Percentiles rank a stretch among this genome's conserved stretches.
phyloP scores from a whole-genome alignment of 64 coral and sea anemone genomes.

The Orbicella faveolata region DNA sequence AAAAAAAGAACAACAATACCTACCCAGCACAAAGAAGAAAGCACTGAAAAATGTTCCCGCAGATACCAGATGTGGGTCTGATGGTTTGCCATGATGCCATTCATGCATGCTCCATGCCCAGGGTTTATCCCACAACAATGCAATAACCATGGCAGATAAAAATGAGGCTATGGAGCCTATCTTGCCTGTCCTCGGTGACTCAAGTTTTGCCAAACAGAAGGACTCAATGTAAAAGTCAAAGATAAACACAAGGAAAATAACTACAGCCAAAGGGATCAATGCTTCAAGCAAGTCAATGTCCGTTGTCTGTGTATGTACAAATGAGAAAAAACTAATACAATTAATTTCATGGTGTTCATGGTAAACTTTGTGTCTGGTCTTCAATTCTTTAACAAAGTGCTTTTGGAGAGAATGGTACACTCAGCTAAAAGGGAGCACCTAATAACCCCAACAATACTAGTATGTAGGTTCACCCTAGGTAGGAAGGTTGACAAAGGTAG shows the following conservation, averaged over 20 bases:
- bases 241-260: slow-evolving; percentile 77
- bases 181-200: slow-evolving; percentile 60
- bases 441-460: too few relatives aligned
- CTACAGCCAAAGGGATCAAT: slow-evolving; percentile 64
- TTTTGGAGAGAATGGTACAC: too few relatives aligned
- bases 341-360: background rate
- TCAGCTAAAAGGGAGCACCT: too few relatives aligned
- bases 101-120: slow-evolving; percentile 91
- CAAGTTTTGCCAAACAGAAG: slow-evolving; percentile 89
- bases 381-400: too few relatives aligned
- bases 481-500: too few relatives aligned
- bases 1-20: background rate
- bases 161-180: slow-evolving; percentile 89
- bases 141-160: slow-evolving; percentile 70
- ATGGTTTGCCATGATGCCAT: slow-evolving; percentile 87
- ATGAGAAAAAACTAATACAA: background rate
- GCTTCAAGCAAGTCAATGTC: slow-evolving; percentile 74
- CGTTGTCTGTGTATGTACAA: slow-evolving; percentile 43
- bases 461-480: too few relatives aligned
- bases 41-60: slow-evolving; percentile 83
- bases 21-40: slow-evolving; percentile 79
- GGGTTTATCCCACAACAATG: slow-evolving; percentile 88
- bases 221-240: slow-evolving; percentile 96
- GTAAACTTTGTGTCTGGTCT: too few relatives aligned
- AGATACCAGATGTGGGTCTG: slow-evolving; percentile 54